phyloP scores from a whole-genome alignment of 2,113 vertebrate genomes.

The human (Homo sapiens) region DNA sequence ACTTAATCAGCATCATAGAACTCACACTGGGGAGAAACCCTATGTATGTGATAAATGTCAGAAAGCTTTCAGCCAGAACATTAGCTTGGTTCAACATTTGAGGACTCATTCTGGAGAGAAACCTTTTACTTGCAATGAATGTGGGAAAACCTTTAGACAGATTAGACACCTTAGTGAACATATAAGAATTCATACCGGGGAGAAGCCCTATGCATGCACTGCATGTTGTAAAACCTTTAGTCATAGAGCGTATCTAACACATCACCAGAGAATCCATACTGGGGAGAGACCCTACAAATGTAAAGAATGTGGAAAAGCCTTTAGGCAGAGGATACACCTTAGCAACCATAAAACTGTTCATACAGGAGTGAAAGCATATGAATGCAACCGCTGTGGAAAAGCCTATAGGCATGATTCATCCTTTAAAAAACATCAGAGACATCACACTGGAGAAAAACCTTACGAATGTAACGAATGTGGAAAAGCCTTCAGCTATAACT shows the following conservation, averaged over 20 bases:
- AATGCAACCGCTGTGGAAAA: conserved; percentile 74
- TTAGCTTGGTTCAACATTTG: conserved; percentile 74
- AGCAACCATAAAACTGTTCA: conserved; percentile 77
- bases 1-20: conserved; percentile 76
- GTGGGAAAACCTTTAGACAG: conserved; percentile 77
- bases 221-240: conserved; percentile 77
- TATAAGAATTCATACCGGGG: conserved; percentile 77
- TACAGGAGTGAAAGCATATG: conserved; percentile 74
- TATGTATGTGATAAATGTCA: conserved; percentile 73
- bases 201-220: conserved; percentile 73
- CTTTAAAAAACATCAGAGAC: conserved; percentile 76
- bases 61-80: conserved; percentile 77
- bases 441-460: conserved; percentile 75
- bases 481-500: conserved; percentile 78
- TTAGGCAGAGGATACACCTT: conserved; percentile 75
- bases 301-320: conserved; percentile 78
- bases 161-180: conserved; percentile 75
- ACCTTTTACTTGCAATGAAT: conserved; percentile 72
- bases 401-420: conserved; percentile 76
- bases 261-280: conserved; percentile 77
- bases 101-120: conserved; percentile 79
- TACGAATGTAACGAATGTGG: conserved; percentile 78
- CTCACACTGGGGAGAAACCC: conserved; percentile 75
- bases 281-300: conserved; percentile 78
- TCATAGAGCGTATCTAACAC: conserved; percentile 72